Evolutionary conservation across 2,113 vertebrate genomes (phyloP).

Genomic region (Cyprinus carpio): DNA sequence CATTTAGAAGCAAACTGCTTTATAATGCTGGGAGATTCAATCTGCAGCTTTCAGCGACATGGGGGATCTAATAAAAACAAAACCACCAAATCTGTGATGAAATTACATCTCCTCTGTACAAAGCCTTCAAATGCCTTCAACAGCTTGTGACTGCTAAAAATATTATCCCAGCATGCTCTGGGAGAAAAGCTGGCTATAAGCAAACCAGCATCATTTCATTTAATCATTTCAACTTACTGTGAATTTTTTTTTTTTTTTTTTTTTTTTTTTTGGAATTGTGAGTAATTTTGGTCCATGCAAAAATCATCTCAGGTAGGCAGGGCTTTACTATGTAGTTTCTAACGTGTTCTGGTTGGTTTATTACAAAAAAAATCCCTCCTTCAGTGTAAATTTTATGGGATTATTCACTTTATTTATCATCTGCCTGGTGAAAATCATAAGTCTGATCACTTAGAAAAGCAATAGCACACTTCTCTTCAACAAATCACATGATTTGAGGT

Average conservation of each 20-base stretch:
- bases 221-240: not conserved
- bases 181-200: constrained; percentile 10
- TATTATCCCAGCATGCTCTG: constrained; percentile 42
- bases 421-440: not conserved
- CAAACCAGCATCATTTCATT: constrained; percentile 21
- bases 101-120: constrained; percentile 29
- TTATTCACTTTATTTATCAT: not conserved
- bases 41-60: constrained; percentile 39
- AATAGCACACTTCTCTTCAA: not conserved
- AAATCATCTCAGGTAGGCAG: not conserved
- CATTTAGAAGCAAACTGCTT: constrained; percentile 44
- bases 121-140: constrained; percentile 22
- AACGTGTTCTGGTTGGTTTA: not conserved
- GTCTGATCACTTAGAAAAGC: not conserved
- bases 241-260: not conserved
- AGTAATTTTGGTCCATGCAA: not conserved
- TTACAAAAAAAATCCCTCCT: not conserved
- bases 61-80: constrained; percentile 34
- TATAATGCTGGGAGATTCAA: constrained; percentile 44
- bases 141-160: constrained; percentile 28
- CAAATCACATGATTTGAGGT: not conserved
- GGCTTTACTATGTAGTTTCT: not conserved
- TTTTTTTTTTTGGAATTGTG: not conserved
- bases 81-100: constrained; percentile 36
- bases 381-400: not conserved